Percentiles rank a stretch among this genome's conserved stretches.
phyloP scores from a whole-genome alignment of 2,888 invertebrate species.

The Chrysomela aeneicollis region DNA sequence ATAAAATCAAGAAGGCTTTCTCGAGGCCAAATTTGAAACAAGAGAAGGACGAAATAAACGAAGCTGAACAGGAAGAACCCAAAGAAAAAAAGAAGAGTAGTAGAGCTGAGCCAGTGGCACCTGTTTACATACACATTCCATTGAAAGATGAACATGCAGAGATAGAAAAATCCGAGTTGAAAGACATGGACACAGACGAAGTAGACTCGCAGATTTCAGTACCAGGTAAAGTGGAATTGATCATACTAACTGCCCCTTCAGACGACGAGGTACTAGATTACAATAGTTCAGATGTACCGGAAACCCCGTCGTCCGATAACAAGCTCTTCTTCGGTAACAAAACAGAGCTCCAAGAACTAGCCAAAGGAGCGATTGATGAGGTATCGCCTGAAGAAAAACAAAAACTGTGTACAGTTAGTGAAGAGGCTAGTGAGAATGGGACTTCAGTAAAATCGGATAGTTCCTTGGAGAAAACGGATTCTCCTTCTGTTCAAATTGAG shows the following conservation, averaged over 20 bases:
- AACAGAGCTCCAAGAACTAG: slow-evolving; percentile 55
- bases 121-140: slow-evolving; percentile 59
- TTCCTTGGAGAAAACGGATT: slow-evolving; percentile 12
- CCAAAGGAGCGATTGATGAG: slow-evolving; percentile 54
- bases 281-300: slow-evolving; percentile 51
- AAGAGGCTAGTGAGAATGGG: slow-evolving; percentile 45
- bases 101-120: slow-evolving; percentile 39
- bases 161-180: slow-evolving; percentile 27
- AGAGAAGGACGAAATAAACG: slow-evolving; percentile 33
- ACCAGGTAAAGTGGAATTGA: slow-evolving; percentile 53
- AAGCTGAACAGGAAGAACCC: slow-evolving; percentile 33
- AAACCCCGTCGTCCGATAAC: slow-evolving; percentile 54
- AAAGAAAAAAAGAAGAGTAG: slow-evolving; percentile 29
- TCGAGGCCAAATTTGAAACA: slow-evolving; percentile 42
- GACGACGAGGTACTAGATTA: slow-evolving; percentile 58
- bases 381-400: slow-evolving; percentile 46
- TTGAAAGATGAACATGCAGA: slow-evolving; percentile 58
- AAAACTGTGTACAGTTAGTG: slow-evolving; percentile 44
- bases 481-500: background rate
- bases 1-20: slow-evolving; percentile 53
- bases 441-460: background rate
- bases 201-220: slow-evolving; percentile 34
- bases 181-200: slow-evolving; percentile 24
- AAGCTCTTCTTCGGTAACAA: slow-evolving; percentile 46
- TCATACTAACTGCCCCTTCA: slow-evolving; percentile 59